Evolutionary conservation across 2,113 vertebrate species (phyloP), one percentile per base, ranked within the genome.

Genomic region (Pipa parva): DNA sequence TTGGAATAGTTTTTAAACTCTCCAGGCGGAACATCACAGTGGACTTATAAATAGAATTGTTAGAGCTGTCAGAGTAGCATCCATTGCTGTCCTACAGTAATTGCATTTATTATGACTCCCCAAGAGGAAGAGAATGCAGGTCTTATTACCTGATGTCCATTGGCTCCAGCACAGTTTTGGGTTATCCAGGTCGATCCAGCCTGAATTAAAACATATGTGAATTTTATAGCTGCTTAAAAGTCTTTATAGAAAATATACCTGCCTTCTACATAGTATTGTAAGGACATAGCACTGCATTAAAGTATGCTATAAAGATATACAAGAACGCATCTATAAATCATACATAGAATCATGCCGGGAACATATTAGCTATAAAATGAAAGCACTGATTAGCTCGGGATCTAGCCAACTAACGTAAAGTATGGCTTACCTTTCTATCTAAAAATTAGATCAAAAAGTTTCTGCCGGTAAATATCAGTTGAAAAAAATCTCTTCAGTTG

Each of bases 181-280:
- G 62, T 3, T 24, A n/a, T 18, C n/a, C n/a, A n/a, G n/a, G n/a
- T n/a, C n/a, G n/a, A n/a, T n/a, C n/a, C n/a, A n/a, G n/a, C n/a
- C n/a, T n/a, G n/a, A n/a, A n/a, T n/a, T n/a, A n/a, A n/a, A n/a
- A n/a, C n/a, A n/a, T n/a, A n/a, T n/a, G n/a, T n/a, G n/a, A n/a
- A n/a, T n/a, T n/a, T n/a, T n/a, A n/a, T 42, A 42, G 50, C 55
- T 64, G 50, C 55, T 50, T 42, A 45, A 45, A 33, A 49, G 63
- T 17, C 50, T 55, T 42, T 11, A 10, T 33, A 45, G 63, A 42
- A 25, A 33, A 13, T 12, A 6, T 20, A 18, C 18, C 36, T 24
- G 7, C 24, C 1, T 21, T 18, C 2, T n/a, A n/a, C 22, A 12
- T 45, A 50, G 20, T 28, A 55, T 2, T 24, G 24, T 18, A n/a